Percentiles rank a stretch among this genome's conserved stretches.
These are phyloP conservation scores for Eristalis tenax DNA, from an alignment of 2,888 invertebrate genomes.

Conservation along the genomic window DNA sequence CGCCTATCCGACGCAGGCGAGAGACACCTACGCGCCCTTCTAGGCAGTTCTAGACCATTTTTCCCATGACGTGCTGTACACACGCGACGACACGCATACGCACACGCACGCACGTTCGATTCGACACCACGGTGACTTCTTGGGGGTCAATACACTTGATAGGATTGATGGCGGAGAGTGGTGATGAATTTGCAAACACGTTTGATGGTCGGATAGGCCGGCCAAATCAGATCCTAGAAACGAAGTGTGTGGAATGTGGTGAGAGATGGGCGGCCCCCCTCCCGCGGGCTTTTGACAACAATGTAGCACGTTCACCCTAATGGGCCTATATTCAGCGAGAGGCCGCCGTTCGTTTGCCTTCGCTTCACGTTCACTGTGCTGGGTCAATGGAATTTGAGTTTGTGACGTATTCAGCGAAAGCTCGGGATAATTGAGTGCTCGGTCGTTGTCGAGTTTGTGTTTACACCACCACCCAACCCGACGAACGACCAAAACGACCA, in stretches of 20 bases:
- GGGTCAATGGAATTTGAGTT: conserved; percentile 58
- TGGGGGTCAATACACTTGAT: conserved; percentile 52
- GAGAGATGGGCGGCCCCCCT: neutral
- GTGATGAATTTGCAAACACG: conserved; percentile 52
- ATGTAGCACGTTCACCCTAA: conserved; percentile 22
- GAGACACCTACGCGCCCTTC: conserved; percentile 56
- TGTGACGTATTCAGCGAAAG: conserved; percentile 35
- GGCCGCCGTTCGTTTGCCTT: conserved; percentile 52
- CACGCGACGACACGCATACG: neutral
- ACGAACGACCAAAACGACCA: too few species aligned
- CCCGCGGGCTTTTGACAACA: neutral
- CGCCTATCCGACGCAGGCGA: neutral
- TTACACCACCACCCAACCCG: neutral
- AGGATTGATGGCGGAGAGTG: conserved; percentile 8
- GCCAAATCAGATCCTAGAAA: conserved; percentile 38
- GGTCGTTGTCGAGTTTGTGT: conserved; percentile 2
- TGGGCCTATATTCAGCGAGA: conserved; percentile 35
- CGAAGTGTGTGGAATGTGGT: neutral
- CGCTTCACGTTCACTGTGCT: conserved; percentile 4
- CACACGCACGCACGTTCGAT: neutral
- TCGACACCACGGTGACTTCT: neutral
- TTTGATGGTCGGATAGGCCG: conserved; percentile 46
- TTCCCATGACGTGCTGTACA: conserved; percentile 13
- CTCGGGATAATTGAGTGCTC: conserved; percentile 23
- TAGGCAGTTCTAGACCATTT: neutral